Conservation (phyloP, 2,888 invertebrate genomes). For the Caenorhabditis afra region DNA sequence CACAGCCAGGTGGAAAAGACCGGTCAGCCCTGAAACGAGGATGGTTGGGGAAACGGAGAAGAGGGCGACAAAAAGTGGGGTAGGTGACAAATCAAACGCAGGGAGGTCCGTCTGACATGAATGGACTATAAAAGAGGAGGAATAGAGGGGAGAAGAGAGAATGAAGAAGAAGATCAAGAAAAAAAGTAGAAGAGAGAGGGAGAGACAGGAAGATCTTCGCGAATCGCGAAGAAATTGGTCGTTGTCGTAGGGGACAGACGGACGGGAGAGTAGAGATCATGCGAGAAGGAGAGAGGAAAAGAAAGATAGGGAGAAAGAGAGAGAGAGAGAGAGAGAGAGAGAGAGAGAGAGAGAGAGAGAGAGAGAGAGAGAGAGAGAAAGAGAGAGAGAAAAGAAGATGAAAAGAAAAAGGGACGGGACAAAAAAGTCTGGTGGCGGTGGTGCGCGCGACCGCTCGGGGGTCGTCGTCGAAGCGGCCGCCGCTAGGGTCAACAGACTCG, state of each 20-base stretch:
- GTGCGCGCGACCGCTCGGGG: constrained; percentile 42
- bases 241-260: neutral
- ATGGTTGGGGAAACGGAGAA: neutral
- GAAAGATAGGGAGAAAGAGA: constrained; percentile 5
- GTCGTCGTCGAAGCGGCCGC: constrained; percentile 35
- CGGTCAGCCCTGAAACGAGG: constrained; percentile 2
- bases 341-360: no score
- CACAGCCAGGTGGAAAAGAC: neutral
- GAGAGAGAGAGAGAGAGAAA: neutral
- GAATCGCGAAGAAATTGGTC: constrained; percentile 40
- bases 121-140: no score
- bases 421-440: constrained; percentile 39
- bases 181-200: neutral
- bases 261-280: neutral
- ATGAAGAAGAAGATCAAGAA: neutral
- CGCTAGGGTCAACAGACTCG: constrained; percentile 44
- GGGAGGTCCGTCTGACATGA: no score
- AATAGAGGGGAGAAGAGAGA: neutral
- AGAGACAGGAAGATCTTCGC: constrained; percentile 27
- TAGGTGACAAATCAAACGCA: no score
- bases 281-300: neutral
- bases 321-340: neutral
- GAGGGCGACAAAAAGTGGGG: neutral
- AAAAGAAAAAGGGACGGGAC: constrained; percentile 22
- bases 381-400: no score